These are phyloP conservation scores for Calcarius ornatus DNA, from an alignment of 2,113 vertebrate species.

Conservation along the genomic window DNA sequence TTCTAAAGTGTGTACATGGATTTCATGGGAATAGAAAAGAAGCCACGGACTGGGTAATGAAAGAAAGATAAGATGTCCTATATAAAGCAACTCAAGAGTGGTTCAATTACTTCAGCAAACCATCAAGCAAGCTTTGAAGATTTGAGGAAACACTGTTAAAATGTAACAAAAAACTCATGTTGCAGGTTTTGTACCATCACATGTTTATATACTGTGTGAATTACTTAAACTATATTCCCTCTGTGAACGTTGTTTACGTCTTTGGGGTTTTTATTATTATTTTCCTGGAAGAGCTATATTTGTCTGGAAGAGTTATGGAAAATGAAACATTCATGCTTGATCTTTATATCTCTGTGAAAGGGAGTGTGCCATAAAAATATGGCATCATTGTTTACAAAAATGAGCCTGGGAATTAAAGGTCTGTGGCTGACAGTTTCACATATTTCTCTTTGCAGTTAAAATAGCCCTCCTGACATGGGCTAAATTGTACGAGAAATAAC, in stretches of 20 bases:
- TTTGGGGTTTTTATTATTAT: constrained; percentile 22
- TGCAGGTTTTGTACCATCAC: constrained; percentile 75
- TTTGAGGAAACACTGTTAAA: constrained; percentile 80
- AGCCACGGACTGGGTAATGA: constrained; percentile 79
- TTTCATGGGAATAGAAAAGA: constrained; percentile 86
- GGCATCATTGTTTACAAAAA: constrained; percentile 65
- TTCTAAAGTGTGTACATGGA: constrained; percentile 86
- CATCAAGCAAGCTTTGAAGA: constrained; percentile 84
- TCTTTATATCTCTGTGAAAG: constrained; percentile 23
- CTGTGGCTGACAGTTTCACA: constrained; percentile 15
- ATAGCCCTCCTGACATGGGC: constrained; percentile 44
- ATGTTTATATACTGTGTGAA: constrained; percentile 72
- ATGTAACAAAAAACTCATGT: constrained; percentile 74
- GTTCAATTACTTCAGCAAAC: constrained; percentile 84
- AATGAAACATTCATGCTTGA: constrained; percentile 33
- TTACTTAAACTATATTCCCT: constrained; percentile 52
- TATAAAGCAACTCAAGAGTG: constrained; percentile 81
- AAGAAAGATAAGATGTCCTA: constrained; percentile 86
- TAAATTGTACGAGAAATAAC: constrained; percentile 37
- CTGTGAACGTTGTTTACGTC: constrained; percentile 61
- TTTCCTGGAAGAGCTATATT: constrained; percentile 24
- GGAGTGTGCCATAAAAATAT: not conserved
- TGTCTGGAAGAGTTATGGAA: constrained; percentile 41
- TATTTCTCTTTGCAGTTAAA: constrained; percentile 37
- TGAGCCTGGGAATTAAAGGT: constrained; percentile 44